These are phyloP conservation scores for Leptosomus discolor DNA, from an alignment of 2,113 vertebrate genomes.

Conservation along the genomic window DNA sequence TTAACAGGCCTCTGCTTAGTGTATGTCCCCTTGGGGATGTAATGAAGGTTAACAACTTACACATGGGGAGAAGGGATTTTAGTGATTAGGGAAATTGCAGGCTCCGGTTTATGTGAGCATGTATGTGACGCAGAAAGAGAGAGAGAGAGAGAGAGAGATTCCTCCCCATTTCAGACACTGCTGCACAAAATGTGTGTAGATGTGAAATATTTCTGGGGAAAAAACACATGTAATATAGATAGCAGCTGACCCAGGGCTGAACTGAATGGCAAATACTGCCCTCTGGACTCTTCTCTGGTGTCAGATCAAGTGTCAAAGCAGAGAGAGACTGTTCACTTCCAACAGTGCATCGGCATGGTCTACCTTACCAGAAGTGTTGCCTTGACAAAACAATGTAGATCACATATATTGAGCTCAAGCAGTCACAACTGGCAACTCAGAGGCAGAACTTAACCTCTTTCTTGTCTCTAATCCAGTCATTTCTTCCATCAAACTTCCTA, in stretches of 20 bases:
- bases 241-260: constrained; percentile 47
- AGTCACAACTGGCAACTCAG: neutral
- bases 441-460: neutral
- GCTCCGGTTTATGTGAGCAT: constrained; percentile 29
- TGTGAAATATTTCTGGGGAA: constrained; percentile 1
- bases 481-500: neutral
- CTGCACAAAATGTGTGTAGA: constrained; percentile 38
- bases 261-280: neutral
- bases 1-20: constrained; percentile 63
- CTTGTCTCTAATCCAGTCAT: neutral
- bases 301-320: neutral
- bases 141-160: neutral
- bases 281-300: neutral
- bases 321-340: neutral
- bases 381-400: neutral
- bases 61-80: constrained; percentile 58
- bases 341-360: neutral
- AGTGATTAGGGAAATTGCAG: constrained; percentile 61
- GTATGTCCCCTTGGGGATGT: constrained; percentile 45
- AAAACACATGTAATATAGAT: neutral
- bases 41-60: constrained; percentile 65
- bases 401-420: neutral
- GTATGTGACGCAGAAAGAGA: neutral
- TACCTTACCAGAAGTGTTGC: neutral
- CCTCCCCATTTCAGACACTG: neutral